phyloP scores from a whole-genome alignment of 2,113 vertebrate genomes.

The Sialia sialis region DNA sequence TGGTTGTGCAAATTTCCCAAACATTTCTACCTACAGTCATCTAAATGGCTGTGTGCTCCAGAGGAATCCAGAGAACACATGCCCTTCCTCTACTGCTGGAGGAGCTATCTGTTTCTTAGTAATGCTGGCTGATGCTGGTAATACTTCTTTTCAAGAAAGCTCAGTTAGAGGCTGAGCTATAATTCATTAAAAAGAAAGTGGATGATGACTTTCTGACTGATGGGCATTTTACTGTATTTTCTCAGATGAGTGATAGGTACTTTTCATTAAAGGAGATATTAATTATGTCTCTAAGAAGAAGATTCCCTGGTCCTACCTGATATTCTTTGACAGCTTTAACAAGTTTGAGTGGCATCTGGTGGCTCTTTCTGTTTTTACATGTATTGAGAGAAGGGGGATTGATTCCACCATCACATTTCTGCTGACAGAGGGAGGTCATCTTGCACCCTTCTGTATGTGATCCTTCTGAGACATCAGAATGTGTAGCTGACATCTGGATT shows the following conservation, averaged over 20 bases:
- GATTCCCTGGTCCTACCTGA: not conserved
- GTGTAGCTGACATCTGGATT: not conserved
- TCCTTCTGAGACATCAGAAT: not conserved
- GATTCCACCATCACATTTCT: not conserved
- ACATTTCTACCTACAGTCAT: not conserved
- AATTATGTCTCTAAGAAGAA: not conserved
- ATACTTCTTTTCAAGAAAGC: not conserved
- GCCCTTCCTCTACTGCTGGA: not conserved
- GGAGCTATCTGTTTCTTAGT: not conserved
- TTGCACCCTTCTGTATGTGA: not conserved
- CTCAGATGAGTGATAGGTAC: not conserved
- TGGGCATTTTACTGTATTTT: not conserved
- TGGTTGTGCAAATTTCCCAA: not conserved
- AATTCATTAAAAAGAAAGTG: not conserved
- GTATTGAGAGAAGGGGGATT: not conserved
- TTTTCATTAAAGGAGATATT: not conserved
- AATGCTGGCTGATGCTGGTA: not conserved
- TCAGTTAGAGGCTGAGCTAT: not conserved
- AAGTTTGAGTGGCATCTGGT: constrained; percentile 1
- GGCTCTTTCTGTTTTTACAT: not conserved
- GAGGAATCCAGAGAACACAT: not conserved
- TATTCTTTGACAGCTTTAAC: not conserved
- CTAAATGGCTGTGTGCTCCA: not conserved
- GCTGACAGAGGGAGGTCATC: not conserved
- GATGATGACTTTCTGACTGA: not conserved